Percentiles rank a stretch among this genome's conserved stretches.
These are phyloP conservation scores for Rhimphoctona megacephalus DNA, from an alignment of 2,888 invertebrate species.

Conservation along the genomic window DNA sequence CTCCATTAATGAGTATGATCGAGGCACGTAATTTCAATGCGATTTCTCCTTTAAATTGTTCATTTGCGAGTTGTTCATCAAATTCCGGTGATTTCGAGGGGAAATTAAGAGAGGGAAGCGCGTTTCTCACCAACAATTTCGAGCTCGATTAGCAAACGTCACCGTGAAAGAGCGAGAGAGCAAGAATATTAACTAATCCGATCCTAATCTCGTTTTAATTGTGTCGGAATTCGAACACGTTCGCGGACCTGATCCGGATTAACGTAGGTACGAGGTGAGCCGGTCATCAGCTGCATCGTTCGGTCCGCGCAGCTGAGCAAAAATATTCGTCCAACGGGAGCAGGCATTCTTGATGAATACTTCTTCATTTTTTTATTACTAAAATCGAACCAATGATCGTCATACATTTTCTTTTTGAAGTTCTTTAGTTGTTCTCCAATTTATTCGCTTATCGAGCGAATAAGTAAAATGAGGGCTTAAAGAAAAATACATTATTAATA, in stretches of 20 bases:
- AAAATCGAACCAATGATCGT: neutral
- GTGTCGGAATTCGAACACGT: slow-evolving; percentile 76
- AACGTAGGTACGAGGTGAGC: slow-evolving; percentile 59
- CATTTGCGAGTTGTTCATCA: slow-evolving; percentile 54
- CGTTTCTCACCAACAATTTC: slow-evolving; percentile 25
- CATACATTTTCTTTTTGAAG: neutral
- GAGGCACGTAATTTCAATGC: neutral
- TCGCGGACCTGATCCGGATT: slow-evolving; percentile 77
- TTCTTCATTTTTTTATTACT: slow-evolving; percentile 5
- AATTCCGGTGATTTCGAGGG: slow-evolving; percentile 4
- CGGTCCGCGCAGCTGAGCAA: slow-evolving; percentile 35
- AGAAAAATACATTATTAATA: neutral
- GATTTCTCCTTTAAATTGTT: neutral
- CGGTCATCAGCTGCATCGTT: slow-evolving; percentile 50
- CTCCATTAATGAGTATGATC: neutral
- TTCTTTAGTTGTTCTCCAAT: slow-evolving; percentile 14
- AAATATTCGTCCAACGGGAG: slow-evolving; percentile 48
- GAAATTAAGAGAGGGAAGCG: neutral
- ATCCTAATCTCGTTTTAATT: slow-evolving; percentile 79
- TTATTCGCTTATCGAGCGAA: neutral
- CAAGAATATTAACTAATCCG: slow-evolving; percentile 71
- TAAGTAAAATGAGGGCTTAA: neutral
- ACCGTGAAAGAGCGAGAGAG: slow-evolving; percentile 12
- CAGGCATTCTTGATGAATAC: neutral
- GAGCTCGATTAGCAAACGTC: slow-evolving; percentile 37